These are phyloP conservation scores for Ormia ochracea DNA, from an alignment of 2,888 invertebrate species.

Conservation along the genomic window DNA sequence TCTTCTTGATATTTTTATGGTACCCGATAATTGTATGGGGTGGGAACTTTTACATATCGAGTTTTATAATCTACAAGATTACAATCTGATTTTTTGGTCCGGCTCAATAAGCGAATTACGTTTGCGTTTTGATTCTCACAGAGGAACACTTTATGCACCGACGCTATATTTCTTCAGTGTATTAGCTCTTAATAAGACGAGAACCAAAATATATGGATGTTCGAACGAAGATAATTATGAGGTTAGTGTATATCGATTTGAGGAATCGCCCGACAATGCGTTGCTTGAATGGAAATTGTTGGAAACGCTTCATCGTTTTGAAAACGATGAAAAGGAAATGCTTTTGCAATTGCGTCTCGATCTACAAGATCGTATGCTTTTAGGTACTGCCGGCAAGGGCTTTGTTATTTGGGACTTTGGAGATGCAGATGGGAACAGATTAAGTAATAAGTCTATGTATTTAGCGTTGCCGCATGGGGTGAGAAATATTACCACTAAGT, in stretches of 20 bases:
- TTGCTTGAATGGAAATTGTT: slow-evolving; percentile 79
- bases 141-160: slow-evolving; percentile 67
- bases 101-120: slow-evolving; percentile 87
- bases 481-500: slow-evolving; percentile 93
- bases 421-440: slow-evolving; percentile 75
- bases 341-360: slow-evolving; percentile 90
- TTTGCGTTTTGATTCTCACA: slow-evolving; percentile 82
- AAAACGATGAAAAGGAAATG: slow-evolving; percentile 85
- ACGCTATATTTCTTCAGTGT: slow-evolving; percentile 77
- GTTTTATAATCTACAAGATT: slow-evolving; percentile 82
- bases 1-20: slow-evolving; percentile 80
- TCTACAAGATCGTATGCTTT: slow-evolving; percentile 86
- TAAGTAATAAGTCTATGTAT: slow-evolving; percentile 80
- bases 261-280: neutral
- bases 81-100: slow-evolving; percentile 87
- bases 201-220: slow-evolving; percentile 84
- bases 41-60: slow-evolving; percentile 89
- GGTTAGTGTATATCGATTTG: slow-evolving; percentile 70
- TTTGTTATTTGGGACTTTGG: slow-evolving; percentile 89
- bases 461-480: slow-evolving; percentile 89
- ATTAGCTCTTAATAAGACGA: slow-evolving; percentile 83
- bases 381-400: slow-evolving; percentile 90
- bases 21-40: slow-evolving; percentile 79
- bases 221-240: slow-evolving; percentile 81
- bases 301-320: slow-evolving; percentile 81